Base-by-base conservation (phyloP, 2,888 invertebrate genomes). In the Sabellastarte sp. region DNA sequence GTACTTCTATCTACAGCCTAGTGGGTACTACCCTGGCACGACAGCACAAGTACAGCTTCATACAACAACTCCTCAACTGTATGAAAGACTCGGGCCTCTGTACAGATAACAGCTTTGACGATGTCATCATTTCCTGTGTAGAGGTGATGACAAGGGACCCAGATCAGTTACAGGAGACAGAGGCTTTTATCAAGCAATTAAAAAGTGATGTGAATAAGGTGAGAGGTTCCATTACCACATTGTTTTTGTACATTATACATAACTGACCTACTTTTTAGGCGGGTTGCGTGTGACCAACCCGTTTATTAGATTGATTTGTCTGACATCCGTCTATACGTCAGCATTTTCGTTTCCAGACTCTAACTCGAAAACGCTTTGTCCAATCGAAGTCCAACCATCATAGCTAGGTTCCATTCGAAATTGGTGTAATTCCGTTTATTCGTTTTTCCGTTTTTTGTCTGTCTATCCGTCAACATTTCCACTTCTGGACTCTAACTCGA, bases 161-260 rank as follows among this genome's bases (percentile, higher is more conserved):
- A n/a, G 68, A 64, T 60, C 77, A 81, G 67, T 50, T 41, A 20
- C 63, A 65, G 33, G 65, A 64, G 52, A 59, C 57, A n/a, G 69
- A 69, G 5, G 32, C 31, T n/a, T 29, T 69, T 41, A 69, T 69
- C 2, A 67, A 60, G 33, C 50, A 65, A 57, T 41, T 69, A 15
- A 57, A 59, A 24, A 33, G 33, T 24, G 69, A 69, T 59, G 51
- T 55, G n/a, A 71, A 74, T 15, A 73, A 92, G 91, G 92, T 94
- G 76, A 90, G 91, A 55, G 3, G 24, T 29, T 4, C 29, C 24
- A 52, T 51, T 26, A 52, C 29, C 4, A 5, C 10, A 24, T 3
- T 58, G 1, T 32, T 28, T 26, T 41, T 24, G 1, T 33, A 15
- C 41, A 5, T 24, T 58, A 32, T 58, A 32, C 32, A 31, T 57